These are phyloP conservation scores for Parotia lawesii DNA, from an alignment of 2,113 vertebrate species.

Conservation along the genomic window DNA sequence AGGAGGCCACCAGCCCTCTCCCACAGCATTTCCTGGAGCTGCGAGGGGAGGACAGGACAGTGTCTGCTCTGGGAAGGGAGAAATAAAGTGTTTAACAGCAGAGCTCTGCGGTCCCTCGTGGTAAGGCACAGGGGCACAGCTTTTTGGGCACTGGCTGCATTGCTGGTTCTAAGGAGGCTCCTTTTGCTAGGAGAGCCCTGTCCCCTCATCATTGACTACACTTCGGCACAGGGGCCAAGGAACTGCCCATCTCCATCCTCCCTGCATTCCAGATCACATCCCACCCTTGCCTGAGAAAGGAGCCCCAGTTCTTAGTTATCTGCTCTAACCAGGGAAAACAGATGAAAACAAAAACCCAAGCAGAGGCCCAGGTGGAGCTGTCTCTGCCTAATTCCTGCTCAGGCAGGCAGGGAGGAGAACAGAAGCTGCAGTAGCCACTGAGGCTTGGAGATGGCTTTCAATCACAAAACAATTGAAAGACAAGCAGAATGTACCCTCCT, in stretches of 20 bases:
- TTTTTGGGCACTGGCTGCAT: accelerated
- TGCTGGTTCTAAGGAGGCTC: neutral
- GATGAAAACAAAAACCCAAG: neutral
- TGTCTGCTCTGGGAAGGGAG: neutral
- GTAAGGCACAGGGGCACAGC: neutral
- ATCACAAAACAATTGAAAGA: neutral
- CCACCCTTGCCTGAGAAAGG: accelerated
- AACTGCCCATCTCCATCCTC: neutral
- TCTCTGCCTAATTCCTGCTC: neutral
- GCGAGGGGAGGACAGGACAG: neutral
- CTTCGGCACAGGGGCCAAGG: neutral
- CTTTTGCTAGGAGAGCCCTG: neutral
- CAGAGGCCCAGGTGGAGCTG: neutral
- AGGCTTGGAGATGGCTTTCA: neutral
- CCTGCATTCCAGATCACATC: neutral
- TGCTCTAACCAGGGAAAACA: neutral
- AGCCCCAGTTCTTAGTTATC: neutral
- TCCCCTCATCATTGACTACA: neutral
- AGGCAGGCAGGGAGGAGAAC: neutral
- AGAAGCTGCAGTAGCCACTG: neutral
- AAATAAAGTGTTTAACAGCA: constrained; percentile 41
- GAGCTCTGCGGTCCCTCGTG: neutral
- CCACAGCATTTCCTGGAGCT: neutral
- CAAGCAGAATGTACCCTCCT: neutral
- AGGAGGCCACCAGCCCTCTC: neutral